A percentile compares a stretch with the other conserved stretches of the same genome.
Conservation (phyloP, 2,888 invertebrate species). For the Neoitamus cyanurus region DNA sequence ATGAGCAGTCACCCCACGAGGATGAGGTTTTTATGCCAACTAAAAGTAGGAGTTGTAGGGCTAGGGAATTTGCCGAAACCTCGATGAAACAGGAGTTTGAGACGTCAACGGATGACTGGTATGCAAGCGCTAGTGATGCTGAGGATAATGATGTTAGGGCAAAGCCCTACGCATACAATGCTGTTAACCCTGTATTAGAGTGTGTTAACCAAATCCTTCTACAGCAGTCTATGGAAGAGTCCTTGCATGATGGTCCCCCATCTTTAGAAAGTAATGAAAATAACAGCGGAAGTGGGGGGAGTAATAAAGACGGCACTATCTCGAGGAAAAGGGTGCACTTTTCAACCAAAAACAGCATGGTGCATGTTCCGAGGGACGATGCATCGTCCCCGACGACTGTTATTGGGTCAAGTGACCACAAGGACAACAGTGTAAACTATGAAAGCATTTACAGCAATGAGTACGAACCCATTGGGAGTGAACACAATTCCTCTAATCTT, state of each 20-base stretch:
- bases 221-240: conserved; percentile 75
- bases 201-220: conserved; percentile 86
- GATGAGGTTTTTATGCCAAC: conserved; percentile 48
- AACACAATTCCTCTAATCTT: conserved; percentile 68
- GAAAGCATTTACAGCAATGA: conserved; percentile 80
- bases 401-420: conserved; percentile 65
- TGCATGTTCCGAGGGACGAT: conserved; percentile 64
- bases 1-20: conserved; percentile 38
- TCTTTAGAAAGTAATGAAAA: conserved; percentile 54
- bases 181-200: conserved; percentile 85
- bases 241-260: conserved; percentile 55
- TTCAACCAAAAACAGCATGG: conserved; percentile 73
- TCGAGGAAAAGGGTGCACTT: conserved; percentile 72
- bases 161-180: conserved; percentile 65
- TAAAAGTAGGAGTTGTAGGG: conserved; percentile 33
- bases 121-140: conserved; percentile 81
- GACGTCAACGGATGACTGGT: conserved; percentile 76
- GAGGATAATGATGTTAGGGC: conserved; percentile 69
- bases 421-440: conserved; percentile 63
- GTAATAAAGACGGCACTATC: conserved; percentile 55
- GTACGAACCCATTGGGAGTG: conserved; percentile 74
- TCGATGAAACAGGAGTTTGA: conserved; percentile 64
- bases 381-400: conserved; percentile 52
- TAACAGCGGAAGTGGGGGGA: conserved; percentile 54
- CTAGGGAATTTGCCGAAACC: conserved; percentile 62